These are phyloP conservation scores for Drosophila watanabei DNA, from an alignment of 1,140 invertebrate genomes.

Conservation along the genomic window DNA sequence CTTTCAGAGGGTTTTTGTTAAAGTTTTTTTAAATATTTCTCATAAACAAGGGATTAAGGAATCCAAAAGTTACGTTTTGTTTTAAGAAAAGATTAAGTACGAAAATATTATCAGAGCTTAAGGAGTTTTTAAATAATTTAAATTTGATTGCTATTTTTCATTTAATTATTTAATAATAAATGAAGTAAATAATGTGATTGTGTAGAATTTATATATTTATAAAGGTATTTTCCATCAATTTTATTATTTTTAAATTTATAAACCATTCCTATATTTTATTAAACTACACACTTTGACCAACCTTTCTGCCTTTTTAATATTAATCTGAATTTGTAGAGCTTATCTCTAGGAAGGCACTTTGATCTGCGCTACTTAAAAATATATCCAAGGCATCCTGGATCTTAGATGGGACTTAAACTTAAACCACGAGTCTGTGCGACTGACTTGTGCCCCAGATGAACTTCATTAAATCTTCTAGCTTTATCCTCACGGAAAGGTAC, in stretches of 20 bases:
- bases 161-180: not conserved
- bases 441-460: conserved; percentile 60
- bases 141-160: not conserved
- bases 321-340: not conserved
- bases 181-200: too few species aligned
- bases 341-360: too few species aligned
- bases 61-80: not conserved
- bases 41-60: not conserved
- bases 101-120: not conserved
- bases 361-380: not conserved
- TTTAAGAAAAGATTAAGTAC: not conserved
- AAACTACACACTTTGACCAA: not conserved
- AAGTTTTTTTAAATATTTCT: not conserved
- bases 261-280: not conserved
- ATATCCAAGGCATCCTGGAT: not conserved
- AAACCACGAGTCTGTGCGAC: conserved; percentile 13
- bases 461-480: conserved; percentile 60
- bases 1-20: not conserved
- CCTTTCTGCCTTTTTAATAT: not conserved
- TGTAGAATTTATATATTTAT: not conserved
- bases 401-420: not conserved
- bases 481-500: not conserved
- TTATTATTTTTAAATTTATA: not conserved
- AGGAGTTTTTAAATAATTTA: not conserved
- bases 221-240: not conserved